Base-by-base conservation (phyloP, 2,797 vertebrate species). In the Apodemus agrarius region DNA sequence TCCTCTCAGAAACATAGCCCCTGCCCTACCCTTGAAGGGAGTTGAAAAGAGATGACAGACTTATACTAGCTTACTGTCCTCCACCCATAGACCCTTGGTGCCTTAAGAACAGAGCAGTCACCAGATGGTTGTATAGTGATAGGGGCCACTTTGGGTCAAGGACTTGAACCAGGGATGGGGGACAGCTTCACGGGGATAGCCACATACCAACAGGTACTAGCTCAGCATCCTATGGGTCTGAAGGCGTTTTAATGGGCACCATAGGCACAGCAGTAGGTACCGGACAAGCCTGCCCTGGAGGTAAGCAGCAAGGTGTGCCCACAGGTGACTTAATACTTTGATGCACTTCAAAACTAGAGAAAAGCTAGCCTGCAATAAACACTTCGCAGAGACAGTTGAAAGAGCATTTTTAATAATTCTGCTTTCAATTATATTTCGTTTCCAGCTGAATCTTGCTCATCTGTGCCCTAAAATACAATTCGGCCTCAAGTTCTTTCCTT, bases 401-500 rank as follows among this genome's bases (percentile, higher is more conserved):
- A 40, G 57, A 59, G 52, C 67, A 40, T 83, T 92, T 84, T 82
- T 80, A 87, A 46, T 81, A 37, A 74, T 79, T 46, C 65, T 65
- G 46, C 61, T 87, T 82, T 54, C 63, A 75, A 40, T 81, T 84
- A 11, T 75, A 34, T 63, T 96, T 94, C 67, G 82, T 96, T 87
- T 17, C 83, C 65, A 78, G 63, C 19, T n/a, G 72, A 90, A 72
- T 81, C 93, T 83, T 75, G 61, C 40, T 74, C 59, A 2, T 52
- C 83, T 21, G n/a, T 90, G n/a, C 54, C 88, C 88, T 78, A 34
- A 16, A 78, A 90, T 52, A 34, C n/a, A 16, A 52, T 85, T 52
- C 37, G 49, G 61, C 63, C 40, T 90, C 54, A 37, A 43, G 54
- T 95, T 91, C 26, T 69, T 59, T 90, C 52, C 75, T 87, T 91